Conservation (phyloP, 2,888 invertebrate genomes). For the Iselma pallidipennis region DNA sequence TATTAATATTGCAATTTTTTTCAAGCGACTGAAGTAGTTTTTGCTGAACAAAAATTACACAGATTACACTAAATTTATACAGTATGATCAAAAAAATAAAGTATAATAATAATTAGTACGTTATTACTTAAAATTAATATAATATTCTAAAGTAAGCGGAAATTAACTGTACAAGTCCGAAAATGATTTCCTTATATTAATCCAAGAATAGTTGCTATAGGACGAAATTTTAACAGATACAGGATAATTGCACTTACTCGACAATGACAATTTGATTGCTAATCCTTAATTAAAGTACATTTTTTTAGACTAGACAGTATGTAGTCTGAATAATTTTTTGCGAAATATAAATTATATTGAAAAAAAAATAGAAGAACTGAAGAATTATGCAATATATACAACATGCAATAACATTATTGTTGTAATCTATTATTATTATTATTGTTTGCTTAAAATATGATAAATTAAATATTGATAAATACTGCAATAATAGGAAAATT, state of each 20-base stretch:
- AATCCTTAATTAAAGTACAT: constrained; percentile 19
- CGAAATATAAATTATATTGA: constrained; percentile 3
- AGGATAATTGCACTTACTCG: constrained; percentile 14
- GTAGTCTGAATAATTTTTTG: constrained; percentile 36
- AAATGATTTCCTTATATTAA: too few species aligned
- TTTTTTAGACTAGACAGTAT: constrained; percentile 45
- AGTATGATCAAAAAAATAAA: background rate
- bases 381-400: constrained; percentile 20
- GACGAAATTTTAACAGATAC: too few species aligned
- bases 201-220: too few species aligned
- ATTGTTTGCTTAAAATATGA: constrained; percentile 27
- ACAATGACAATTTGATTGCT: constrained; percentile 18
- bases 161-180: constrained; percentile 11
- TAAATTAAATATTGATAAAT: constrained; percentile 30
- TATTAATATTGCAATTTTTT: constrained; percentile 8
- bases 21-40: constrained; percentile 16
- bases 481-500: constrained; percentile 25
- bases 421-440: constrained; percentile 15
- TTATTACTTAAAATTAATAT: constrained; percentile 12
- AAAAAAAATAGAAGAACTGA: constrained; percentile 8
- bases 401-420: constrained; percentile 25
- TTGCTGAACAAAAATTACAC: constrained; percentile 21
- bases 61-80: background rate
- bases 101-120: constrained; percentile 11
- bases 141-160: too few species aligned